Conservation (phyloP, 2,113 vertebrate genomes). For the Climacteris rufus region DNA sequence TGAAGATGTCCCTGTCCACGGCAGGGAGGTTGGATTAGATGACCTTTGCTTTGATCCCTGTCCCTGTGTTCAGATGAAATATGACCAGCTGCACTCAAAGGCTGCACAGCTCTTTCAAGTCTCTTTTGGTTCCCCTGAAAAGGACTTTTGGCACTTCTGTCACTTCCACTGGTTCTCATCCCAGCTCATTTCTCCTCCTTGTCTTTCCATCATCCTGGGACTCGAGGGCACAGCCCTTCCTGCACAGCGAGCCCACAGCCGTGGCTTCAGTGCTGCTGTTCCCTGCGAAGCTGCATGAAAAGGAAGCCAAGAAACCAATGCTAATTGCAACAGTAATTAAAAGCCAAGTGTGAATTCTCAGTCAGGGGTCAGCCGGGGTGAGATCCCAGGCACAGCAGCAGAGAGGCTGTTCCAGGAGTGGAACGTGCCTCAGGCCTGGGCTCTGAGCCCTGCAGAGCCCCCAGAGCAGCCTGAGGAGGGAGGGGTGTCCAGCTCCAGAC, state of each 20-base stretch:
- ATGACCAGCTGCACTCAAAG: neutral
- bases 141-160: neutral
- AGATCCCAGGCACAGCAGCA: neutral
- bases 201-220: no score
- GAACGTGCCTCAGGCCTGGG: neutral
- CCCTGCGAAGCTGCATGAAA: neutral
- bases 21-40: neutral
- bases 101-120: neutral
- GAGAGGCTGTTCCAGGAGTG: neutral
- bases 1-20: neutral
- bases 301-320: neutral
- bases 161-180: fast-evolving
- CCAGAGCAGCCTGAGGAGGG: neutral
- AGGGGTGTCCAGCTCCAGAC: neutral
- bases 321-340: conserved; percentile 29
- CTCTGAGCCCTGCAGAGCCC: neutral
- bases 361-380: neutral
- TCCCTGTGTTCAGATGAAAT: neutral
- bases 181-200: neutral
- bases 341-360: neutral
- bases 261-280: neutral
- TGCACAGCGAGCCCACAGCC: neutral
- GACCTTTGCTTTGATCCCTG: neutral
- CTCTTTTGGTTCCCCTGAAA: no score
- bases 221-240: neutral